Evolutionary conservation across 2,888 invertebrate species (phyloP).

Genomic region (Epistrophe grossulariae): DNA sequence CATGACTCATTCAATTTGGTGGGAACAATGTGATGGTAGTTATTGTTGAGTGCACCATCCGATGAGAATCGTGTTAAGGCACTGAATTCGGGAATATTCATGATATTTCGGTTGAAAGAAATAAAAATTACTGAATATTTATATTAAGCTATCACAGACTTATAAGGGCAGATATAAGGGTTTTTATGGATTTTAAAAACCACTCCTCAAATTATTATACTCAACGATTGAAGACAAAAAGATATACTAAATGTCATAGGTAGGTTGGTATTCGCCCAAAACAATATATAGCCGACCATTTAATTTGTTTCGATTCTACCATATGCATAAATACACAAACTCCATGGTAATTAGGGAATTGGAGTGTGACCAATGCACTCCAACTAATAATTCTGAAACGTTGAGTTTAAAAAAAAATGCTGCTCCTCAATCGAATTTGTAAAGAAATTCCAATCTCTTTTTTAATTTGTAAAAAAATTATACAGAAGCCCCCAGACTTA

Average conservation of each 20-base stretch:
- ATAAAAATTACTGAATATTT: neutral
- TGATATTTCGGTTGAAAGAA: slow-evolving; percentile 12
- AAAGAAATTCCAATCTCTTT: no score
- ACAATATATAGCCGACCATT: slow-evolving; percentile 11
- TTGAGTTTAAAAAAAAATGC: no score
- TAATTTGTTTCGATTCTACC: slow-evolving; percentile 38
- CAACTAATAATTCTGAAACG: no score
- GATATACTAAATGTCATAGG: slow-evolving; percentile 32
- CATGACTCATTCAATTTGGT: slow-evolving; percentile 86
- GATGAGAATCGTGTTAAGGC: slow-evolving; percentile 76
- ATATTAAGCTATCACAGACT: neutral
- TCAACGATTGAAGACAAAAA: slow-evolving; percentile 11
- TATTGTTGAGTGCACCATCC: slow-evolving; percentile 82
- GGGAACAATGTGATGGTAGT: slow-evolving; percentile 78
- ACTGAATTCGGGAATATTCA: slow-evolving; percentile 71
- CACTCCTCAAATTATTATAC: neutral
- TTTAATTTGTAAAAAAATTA: no score
- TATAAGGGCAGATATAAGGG: neutral
- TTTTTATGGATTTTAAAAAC: neutral
- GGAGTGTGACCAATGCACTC: neutral
- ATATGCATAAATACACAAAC: slow-evolving; percentile 64
- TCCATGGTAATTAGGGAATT: slow-evolving; percentile 63
- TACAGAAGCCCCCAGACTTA: no score
- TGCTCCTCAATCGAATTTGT: no score
- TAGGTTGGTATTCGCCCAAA: neutral